Evolutionary conservation across 2,888 invertebrate genomes (phyloP).

Genomic region (Acleris literana): DNA sequence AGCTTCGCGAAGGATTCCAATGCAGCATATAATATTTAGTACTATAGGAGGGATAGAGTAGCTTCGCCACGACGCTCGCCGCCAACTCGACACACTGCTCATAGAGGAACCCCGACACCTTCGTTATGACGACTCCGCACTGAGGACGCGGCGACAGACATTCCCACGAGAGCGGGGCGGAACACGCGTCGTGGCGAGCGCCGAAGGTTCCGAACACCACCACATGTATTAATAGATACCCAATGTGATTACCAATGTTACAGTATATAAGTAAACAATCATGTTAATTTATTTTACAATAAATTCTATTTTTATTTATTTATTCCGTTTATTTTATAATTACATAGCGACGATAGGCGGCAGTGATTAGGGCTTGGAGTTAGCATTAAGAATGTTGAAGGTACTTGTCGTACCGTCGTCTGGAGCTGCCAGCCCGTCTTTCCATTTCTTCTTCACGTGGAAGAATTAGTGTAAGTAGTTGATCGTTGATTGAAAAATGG

Average conservation of each 20-base stretch:
- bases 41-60: constrained; percentile 17
- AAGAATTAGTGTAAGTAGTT: constrained; percentile 32
- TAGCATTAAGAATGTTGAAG: background rate
- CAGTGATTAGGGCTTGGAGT: constrained; percentile 13
- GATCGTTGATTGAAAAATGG: constrained; percentile 26
- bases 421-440: constrained; percentile 5
- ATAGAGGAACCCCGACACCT: background rate
- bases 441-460: constrained; percentile 3
- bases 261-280: constrained; percentile 43
- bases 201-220: background rate
- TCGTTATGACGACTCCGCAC: background rate
- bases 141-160: background rate
- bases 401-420: background rate
- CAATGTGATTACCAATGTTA: constrained; percentile 39
- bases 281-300: constrained; percentile 47
- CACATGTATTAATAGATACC: constrained; percentile 36
- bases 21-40: constrained; percentile 14
- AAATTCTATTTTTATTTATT: constrained; percentile 45
- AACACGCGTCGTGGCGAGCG: background rate
- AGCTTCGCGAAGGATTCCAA: background rate
- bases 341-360: constrained; percentile 23
- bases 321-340: constrained; percentile 39
- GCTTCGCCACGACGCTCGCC: constrained; percentile 8
- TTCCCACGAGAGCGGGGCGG: background rate
- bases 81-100: background rate